Percentiles rank a stretch among this genome's conserved stretches.
These are phyloP conservation scores for Magallana nippona DNA, from an alignment of 2,888 invertebrate species.

Conservation along the genomic window DNA sequence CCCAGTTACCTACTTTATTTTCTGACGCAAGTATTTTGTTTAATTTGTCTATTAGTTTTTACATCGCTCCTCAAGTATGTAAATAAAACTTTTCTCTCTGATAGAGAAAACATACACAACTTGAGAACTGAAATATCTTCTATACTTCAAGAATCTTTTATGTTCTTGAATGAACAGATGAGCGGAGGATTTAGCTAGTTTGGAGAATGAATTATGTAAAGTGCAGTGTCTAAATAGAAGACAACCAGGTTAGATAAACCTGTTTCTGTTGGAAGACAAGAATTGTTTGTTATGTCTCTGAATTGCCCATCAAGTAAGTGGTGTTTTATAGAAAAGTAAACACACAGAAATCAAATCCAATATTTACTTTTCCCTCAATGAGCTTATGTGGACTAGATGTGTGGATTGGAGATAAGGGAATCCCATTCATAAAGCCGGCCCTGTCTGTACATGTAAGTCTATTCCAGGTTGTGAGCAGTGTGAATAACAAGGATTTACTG, in stretches of 20 bases:
- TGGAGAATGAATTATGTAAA: too few species aligned
- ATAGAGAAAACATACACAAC: too few species aligned
- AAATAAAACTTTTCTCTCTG: too few species aligned
- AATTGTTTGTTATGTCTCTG: background rate
- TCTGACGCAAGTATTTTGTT: too few species aligned
- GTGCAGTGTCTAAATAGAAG: background rate
- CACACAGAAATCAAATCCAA: background rate
- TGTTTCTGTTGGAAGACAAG: background rate
- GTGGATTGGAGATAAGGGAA: conserved; percentile 12
- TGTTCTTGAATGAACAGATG: too few species aligned
- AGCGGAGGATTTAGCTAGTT: too few species aligned
- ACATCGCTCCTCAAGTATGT: too few species aligned
- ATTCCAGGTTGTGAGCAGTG: background rate
- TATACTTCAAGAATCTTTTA: too few species aligned
- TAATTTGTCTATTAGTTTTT: too few species aligned
- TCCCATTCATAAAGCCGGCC: background rate
- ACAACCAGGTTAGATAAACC: background rate
- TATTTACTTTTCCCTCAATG: conserved; percentile 1
- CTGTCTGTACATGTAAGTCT: background rate
- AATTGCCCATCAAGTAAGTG: background rate
- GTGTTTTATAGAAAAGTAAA: conserved; percentile 27
- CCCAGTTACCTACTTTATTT: too few species aligned
- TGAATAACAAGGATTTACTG: background rate
- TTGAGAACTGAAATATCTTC: too few species aligned
- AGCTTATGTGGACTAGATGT: background rate